Conservation (phyloP, 2,888 invertebrate species). For the Hymenopus coronatus region DNA sequence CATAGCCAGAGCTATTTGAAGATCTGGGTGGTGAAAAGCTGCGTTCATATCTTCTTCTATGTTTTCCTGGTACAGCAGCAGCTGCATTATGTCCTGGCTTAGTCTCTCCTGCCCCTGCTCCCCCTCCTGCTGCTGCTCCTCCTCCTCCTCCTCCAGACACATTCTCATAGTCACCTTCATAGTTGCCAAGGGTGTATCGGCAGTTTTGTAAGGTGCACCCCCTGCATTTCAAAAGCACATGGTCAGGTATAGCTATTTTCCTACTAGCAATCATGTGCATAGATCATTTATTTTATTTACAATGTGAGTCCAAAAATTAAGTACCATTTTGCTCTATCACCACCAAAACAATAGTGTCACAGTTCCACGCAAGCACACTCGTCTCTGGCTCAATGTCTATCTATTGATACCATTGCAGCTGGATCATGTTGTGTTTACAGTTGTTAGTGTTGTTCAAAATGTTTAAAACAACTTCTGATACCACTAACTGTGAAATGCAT, state of each 20-base stretch:
- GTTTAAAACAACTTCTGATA: no score
- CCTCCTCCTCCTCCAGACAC: slow-evolving; percentile 43
- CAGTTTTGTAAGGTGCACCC: slow-evolving; percentile 65
- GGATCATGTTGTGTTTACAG: no score
- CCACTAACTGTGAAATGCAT: no score
- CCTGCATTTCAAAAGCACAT: slow-evolving; percentile 41
- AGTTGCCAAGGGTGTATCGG: slow-evolving; percentile 48
- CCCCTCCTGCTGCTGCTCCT: no score
- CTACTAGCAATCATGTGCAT: neutral
- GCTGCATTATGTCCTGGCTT: neutral
- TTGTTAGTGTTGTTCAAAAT: no score
- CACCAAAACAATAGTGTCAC: no score
- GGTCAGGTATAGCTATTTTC: neutral
- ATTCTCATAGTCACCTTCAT: slow-evolving; percentile 66
- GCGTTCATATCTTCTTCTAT: slow-evolving; percentile 67
- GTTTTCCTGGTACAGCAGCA: slow-evolving; percentile 39
- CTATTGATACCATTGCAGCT: no score
- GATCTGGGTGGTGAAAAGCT: slow-evolving; percentile 76
- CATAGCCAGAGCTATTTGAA: slow-evolving; percentile 80
- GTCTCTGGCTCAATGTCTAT: no score
- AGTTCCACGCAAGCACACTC: no score
- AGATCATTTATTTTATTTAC: no score
- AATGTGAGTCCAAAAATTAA: no score
- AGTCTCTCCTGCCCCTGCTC: neutral
- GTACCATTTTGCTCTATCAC: no score